Conservation (phyloP, 2,888 invertebrate species). For the Patella caerulea region DNA sequence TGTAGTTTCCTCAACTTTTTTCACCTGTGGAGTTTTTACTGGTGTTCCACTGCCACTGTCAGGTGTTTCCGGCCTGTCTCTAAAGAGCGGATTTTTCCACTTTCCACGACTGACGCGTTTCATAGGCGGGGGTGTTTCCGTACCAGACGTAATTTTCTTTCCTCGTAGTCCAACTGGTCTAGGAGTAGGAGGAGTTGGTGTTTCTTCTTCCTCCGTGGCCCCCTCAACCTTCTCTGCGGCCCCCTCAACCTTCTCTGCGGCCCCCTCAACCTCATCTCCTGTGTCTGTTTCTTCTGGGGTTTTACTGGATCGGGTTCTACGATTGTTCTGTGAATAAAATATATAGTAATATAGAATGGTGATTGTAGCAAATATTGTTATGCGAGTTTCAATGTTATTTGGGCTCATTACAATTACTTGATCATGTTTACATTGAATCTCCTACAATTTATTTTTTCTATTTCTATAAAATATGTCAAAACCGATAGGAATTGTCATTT, state of each 20-base stretch:
- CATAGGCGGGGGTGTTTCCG: not conserved
- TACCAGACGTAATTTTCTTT: not conserved
- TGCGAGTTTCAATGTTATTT: no score
- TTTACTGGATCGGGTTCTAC: slow-evolving; percentile 16
- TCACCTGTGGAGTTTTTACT: not conserved
- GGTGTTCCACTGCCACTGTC: not conserved
- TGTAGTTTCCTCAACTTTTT: not conserved
- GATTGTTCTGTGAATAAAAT: not conserved
- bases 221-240: slow-evolving; percentile 11
- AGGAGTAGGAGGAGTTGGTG: not conserved
- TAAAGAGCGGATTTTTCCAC: not conserved
- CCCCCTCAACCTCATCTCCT: slow-evolving; percentile 11
- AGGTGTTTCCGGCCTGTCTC: not conserved
- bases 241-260: not conserved
- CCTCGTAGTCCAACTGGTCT: slow-evolving; percentile 13
- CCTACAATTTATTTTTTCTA: no score
- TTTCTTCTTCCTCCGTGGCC: slow-evolving; percentile 25
- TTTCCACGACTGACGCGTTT: not conserved
- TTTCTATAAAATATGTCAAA: no score
- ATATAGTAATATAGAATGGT: no score
- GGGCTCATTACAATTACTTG: no score
- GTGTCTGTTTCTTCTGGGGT: slow-evolving; percentile 11
- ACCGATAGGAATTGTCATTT: no score
- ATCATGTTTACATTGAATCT: no score
- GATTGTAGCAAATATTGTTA: no score